A percentile compares a stretch with the other conserved stretches of the same genome.
These are phyloP conservation scores for Morone saxatilis DNA, from an alignment of 2,113 vertebrate species.

Conservation along the genomic window DNA sequence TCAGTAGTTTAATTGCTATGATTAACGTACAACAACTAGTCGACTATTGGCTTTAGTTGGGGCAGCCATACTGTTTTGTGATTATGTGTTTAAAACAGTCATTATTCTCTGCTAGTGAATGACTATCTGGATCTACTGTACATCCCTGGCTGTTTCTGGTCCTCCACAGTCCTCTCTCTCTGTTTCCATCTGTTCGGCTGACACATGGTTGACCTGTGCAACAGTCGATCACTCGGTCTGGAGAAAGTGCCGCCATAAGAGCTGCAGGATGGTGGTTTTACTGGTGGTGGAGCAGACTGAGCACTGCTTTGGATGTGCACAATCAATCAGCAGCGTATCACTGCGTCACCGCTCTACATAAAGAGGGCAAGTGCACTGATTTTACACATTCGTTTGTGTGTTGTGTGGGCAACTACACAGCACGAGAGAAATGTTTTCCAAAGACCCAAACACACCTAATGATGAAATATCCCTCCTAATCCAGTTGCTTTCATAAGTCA, in stretches of 20 bases:
- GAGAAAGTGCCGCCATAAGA: neutral
- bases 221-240: neutral
- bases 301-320: too few relatives aligned
- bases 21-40: too few relatives aligned
- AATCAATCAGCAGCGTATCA: neutral
- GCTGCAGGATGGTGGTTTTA: neutral
- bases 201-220: neutral
- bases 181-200: constrained; percentile 25
- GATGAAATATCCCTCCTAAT: neutral
- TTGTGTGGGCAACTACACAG: neutral
- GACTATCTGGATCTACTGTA: neutral
- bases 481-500: neutral
- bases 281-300: neutral
- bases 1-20: too few relatives aligned
- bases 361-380: neutral
- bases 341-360: neutral
- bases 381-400: neutral
- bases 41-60: too few relatives aligned
- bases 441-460: neutral
- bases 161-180: neutral
- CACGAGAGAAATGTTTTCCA: neutral
- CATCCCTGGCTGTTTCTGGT: neutral
- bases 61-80: too few relatives aligned
- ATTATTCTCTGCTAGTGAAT: constrained; percentile 23
- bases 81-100: too few relatives aligned